Base-by-base conservation (phyloP, 2,113 vertebrate genomes). In the Tor tambroides region DNA sequence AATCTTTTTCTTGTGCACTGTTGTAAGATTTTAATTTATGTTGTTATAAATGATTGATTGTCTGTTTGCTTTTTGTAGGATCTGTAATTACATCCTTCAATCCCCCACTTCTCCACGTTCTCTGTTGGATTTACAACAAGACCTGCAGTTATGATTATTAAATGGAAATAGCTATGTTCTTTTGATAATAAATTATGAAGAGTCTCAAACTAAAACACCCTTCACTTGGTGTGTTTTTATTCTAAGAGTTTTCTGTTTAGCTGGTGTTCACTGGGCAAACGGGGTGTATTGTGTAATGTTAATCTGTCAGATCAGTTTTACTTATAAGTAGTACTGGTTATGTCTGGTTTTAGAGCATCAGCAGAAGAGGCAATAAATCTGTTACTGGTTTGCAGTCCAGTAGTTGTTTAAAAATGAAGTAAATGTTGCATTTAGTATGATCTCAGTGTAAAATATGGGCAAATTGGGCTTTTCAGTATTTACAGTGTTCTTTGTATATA, bases 131-230 rank as follows among this genome's bases (percentile, higher is more conserved):
- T 38, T 56, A n/a, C 81, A 59, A 23, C 2, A 83, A 54, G 41
- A 69, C 26, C 81, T 14, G 41, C 83, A 74, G 30, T 56, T 56
- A 35, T 19, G 84, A 63, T 77, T 12, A 85, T 38, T 83, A 11
- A 59, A 71, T 81, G 28, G 51, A 12, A 35, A 38, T 63, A 65
- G 49, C 23, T 26, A 11, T 85, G 19, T 84, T 54, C 15, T 74
- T 71, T 86, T 86, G 49, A 79, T 89, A 89, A 89, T 89, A 89
- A 89, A 89, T 89, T 84, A 87, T 89, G 88, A 83, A 43, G 80
- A 49, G 21, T 26, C 82, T 43, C 85, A 61, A 81, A 80, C 26
- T 35, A 72, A 12, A 21, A 23, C 26, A 1, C 19, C 0, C 32
- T 19, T 14, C 38, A 5, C 12, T 79, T 43, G 72, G 26, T 85